A percentile compares a stretch with the other conserved stretches of the same genome.
Conservation (phyloP, 2,888 invertebrate species). For the Carpatolechia fugitivella region DNA sequence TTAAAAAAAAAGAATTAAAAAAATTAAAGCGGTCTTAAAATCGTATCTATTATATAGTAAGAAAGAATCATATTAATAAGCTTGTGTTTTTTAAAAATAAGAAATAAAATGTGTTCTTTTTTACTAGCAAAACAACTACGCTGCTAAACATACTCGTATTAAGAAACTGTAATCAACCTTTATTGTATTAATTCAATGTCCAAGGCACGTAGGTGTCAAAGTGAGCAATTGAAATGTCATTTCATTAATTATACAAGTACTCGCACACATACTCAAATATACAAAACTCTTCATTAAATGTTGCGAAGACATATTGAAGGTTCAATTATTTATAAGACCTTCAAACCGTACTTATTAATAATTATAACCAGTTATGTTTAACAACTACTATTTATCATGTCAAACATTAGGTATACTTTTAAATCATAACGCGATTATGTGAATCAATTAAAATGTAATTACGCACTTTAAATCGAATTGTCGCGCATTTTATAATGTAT, state of each 20-base stretch:
- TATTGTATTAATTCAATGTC: conserved; percentile 38
- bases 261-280: neutral
- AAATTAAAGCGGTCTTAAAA: too few relatives aligned
- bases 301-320: conserved; percentile 25
- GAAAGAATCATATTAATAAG: too few relatives aligned
- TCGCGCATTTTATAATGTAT: too few relatives aligned
- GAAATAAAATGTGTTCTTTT: too few relatives aligned
- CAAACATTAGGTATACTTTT: neutral
- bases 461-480: neutral
- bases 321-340: conserved; percentile 10
- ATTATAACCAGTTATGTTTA: neutral
- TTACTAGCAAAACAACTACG: too few relatives aligned
- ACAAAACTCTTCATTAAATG: conserved; percentile 41
- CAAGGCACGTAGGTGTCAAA: conserved; percentile 43
- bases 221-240: conserved; percentile 44
- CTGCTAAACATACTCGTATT: neutral
- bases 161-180: conserved; percentile 34
- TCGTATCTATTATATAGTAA: too few relatives aligned
- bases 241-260: conserved; percentile 39
- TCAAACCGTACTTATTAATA: neutral
- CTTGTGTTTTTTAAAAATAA: too few relatives aligned
- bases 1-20: too few relatives aligned
- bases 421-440: neutral
- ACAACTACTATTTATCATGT: neutral
- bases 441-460: neutral